These are phyloP conservation scores for Cantharis flavilabris DNA, from an alignment of 2,888 invertebrate species.

Conservation along the genomic window DNA sequence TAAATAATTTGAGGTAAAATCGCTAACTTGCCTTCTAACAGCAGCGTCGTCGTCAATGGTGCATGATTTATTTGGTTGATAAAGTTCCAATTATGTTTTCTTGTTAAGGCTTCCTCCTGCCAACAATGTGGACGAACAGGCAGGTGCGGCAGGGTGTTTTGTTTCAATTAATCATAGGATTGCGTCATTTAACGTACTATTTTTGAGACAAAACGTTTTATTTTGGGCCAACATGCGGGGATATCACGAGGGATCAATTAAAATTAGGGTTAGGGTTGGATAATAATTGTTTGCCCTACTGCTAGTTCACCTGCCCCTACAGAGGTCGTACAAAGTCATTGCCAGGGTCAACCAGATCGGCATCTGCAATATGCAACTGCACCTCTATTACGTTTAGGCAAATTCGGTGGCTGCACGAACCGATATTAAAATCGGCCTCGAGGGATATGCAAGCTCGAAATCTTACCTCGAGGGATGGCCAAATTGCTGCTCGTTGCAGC, in stretches of 20 bases:
- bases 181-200: background rate
- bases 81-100: background rate
- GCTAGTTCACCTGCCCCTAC: slow-evolving; percentile 38
- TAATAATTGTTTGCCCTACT: slow-evolving; percentile 31
- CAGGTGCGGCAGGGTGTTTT: background rate
- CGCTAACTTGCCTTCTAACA: background rate
- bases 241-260: background rate
- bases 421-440: background rate
- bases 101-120: background rate
- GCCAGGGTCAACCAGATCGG: slow-evolving; percentile 56
- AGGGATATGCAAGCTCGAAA: background rate
- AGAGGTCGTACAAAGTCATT: slow-evolving; percentile 57
- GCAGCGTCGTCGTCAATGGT: background rate
- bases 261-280: slow-evolving; percentile 10
- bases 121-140: background rate
- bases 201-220: background rate
- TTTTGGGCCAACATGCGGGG: background rate
- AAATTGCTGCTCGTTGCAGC: background rate
- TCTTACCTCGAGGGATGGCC: background rate
- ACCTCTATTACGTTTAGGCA: slow-evolving; percentile 32
- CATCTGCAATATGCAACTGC: slow-evolving; percentile 55
- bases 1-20: slow-evolving; percentile 5
- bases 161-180: background rate
- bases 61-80: background rate
- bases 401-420: slow-evolving; percentile 2